These are phyloP conservation scores for Bicyclus anynana DNA, from an alignment of 1,140 invertebrate genomes.

Conservation along the genomic window DNA sequence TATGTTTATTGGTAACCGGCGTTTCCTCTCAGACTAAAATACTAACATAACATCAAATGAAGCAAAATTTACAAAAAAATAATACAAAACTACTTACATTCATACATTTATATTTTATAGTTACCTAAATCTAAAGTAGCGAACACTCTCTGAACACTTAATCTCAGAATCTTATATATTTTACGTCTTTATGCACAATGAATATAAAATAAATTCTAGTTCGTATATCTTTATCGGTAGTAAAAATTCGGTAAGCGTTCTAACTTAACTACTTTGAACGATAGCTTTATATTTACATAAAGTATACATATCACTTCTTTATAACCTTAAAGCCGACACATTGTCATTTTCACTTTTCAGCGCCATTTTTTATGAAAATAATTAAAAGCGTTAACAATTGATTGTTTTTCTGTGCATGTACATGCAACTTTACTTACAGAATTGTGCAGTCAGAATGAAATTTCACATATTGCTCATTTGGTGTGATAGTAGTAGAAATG, in stretches of 20 bases:
- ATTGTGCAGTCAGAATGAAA: neutral
- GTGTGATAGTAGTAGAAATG: neutral
- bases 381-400: conserved; percentile 17
- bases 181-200: conserved; percentile 52
- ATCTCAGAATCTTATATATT: conserved; percentile 34
- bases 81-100: conserved; percentile 62
- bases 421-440: neutral
- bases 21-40: conserved; percentile 75
- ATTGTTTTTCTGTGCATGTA: conserved; percentile 1
- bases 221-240: conserved; percentile 63
- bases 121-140: conserved; percentile 52
- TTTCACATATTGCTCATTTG: neutral
- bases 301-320: conserved; percentile 61
- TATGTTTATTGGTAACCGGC: conserved; percentile 76
- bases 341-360: conserved; percentile 6
- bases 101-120: conserved; percentile 45
- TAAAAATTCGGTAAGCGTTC: conserved; percentile 62
- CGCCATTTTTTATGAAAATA: conserved; percentile 9
- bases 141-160: conserved; percentile 69
- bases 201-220: conserved; percentile 46
- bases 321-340: conserved; percentile 28
- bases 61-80: conserved; percentile 68
- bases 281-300: conserved; percentile 65
- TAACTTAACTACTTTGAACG: conserved; percentile 51
- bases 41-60: conserved; percentile 70